These are phyloP conservation scores for Rafetus swinhoei DNA, from an alignment of 2,113 vertebrate species.

Conservation along the genomic window DNA sequence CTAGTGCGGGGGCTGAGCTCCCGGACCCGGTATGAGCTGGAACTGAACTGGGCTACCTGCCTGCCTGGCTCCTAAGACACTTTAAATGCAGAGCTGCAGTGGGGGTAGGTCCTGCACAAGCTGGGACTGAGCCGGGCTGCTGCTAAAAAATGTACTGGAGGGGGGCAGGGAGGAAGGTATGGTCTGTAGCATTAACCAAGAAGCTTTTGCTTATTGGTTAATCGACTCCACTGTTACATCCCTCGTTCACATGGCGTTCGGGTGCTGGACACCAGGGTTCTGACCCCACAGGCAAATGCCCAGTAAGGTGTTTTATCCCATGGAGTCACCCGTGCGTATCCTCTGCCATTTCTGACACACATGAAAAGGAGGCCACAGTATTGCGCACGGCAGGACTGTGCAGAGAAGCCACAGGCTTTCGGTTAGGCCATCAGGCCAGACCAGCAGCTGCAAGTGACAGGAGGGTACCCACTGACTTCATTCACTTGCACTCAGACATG, in stretches of 20 bases:
- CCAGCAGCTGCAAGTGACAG: not conserved
- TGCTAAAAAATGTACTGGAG: not conserved
- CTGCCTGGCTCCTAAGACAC: too few species aligned
- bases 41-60: too few species aligned
- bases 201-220: too few species aligned
- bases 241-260: not conserved
- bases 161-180: too few species aligned
- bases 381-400: not conserved
- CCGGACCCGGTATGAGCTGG: too few species aligned
- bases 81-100: too few species aligned
- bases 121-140: too few species aligned
- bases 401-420: not conserved
- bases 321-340: not conserved
- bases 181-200: too few species aligned
- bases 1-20: too few species aligned
- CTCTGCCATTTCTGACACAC: too few species aligned
- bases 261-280: not conserved
- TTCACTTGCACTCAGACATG: fast-evolving
- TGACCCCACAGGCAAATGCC: not conserved
- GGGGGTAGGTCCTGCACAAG: too few species aligned
- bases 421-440: not conserved
- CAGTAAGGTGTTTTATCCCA: not conserved
- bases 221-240: too few species aligned
- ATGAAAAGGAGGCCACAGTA: not conserved
- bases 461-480: not conserved